A percentile compares a stretch with the other conserved stretches of the same genome.
Conservation (phyloP, 2,888 invertebrate genomes). For the Leptinotarsa juncta region DNA sequence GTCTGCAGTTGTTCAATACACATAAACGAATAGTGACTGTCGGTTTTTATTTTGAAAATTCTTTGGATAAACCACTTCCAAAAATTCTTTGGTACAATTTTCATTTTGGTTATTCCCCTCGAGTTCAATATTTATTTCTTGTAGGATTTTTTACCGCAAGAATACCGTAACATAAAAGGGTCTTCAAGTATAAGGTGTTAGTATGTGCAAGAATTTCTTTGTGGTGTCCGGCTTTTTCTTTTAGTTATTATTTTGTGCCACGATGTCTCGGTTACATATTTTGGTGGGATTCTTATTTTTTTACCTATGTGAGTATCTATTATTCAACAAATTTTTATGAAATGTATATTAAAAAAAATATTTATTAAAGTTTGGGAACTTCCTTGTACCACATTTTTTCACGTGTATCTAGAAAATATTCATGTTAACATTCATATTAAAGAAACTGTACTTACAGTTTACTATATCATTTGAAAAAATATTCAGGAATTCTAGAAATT, state of each 20-base stretch:
- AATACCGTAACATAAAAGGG: slow-evolving; percentile 35
- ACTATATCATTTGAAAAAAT: too few species aligned
- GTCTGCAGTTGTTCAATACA: not conserved
- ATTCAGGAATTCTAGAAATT: too few species aligned
- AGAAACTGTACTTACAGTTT: too few species aligned
- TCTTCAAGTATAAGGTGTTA: slow-evolving; percentile 34
- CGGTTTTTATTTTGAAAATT: not conserved
- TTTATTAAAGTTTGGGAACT: not conserved
- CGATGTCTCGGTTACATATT: slow-evolving; percentile 28
- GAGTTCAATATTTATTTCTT: slow-evolving; percentile 44
- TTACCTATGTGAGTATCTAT: slow-evolving; percentile 31
- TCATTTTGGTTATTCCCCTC: slow-evolving; percentile 21
- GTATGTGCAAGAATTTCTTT: slow-evolving; percentile 36
- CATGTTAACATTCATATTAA: too few species aligned
- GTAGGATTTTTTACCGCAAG: slow-evolving; percentile 41
- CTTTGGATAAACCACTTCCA: not conserved
- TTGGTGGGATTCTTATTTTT: slow-evolving; percentile 21
- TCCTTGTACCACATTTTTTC: not conserved
- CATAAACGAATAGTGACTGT: not conserved
- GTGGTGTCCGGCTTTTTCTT: slow-evolving; percentile 33
- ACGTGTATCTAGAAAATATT: too few species aligned
- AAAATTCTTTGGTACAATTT: not conserved
- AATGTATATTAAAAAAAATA: not conserved
- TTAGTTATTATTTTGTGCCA: slow-evolving; percentile 14
- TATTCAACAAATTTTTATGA: not conserved